Evolutionary conservation across 1,140 invertebrate species (phyloP).

Genomic region (Xylocopa sonorina): DNA sequence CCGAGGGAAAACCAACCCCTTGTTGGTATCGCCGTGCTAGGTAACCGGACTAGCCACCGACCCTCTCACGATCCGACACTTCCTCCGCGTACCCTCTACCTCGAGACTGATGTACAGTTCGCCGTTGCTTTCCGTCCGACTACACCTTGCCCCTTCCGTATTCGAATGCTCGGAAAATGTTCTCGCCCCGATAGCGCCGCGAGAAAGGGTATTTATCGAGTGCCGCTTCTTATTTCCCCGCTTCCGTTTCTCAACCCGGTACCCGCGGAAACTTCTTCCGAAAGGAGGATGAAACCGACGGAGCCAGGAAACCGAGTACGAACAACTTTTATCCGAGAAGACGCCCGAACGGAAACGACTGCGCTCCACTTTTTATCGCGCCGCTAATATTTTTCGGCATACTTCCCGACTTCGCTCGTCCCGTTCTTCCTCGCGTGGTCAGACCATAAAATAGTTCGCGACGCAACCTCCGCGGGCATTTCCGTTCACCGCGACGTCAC

Average conservation of each 20-base stretch:
- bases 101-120: constrained; percentile 22
- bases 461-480: no score
- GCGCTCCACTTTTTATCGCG: neutral
- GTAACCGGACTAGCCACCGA: constrained; percentile 47
- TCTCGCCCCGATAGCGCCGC: constrained; percentile 2
- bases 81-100: neutral
- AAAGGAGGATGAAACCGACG: neutral
- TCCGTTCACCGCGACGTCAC: no score
- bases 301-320: neutral
- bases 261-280: neutral
- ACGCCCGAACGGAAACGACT: neutral
- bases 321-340: constrained; percentile 26
- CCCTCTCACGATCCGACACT: constrained; percentile 32
- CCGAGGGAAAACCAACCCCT: constrained; percentile 69
- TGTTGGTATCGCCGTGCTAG: constrained; percentile 39
- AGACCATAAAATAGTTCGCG: neutral
- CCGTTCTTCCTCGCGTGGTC: neutral
- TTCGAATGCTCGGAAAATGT: constrained; percentile 2
- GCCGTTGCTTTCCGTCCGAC: constrained; percentile 46
- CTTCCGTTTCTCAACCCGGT: constrained; percentile 4
- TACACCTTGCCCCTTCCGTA: constrained; percentile 6
- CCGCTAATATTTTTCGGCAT: constrained; percentile 1
- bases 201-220: constrained; percentile 13
- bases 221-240: constrained; percentile 13
- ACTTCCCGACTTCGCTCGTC: neutral